phyloP scores from a whole-genome alignment of 1,140 invertebrate species.

The Trichogramma pretiosum region DNA sequence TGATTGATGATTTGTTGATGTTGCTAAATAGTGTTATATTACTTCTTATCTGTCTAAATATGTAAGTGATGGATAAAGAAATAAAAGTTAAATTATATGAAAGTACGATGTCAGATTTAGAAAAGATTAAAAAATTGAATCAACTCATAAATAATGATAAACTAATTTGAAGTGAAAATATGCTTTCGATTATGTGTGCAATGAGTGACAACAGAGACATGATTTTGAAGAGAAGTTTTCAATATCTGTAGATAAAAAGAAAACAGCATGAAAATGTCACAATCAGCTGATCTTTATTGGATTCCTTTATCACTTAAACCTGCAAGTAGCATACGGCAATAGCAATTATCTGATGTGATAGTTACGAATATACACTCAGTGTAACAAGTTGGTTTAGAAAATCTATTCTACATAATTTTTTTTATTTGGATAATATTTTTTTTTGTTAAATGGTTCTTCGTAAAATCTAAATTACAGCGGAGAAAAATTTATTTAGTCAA shows the following conservation, averaged over 20 bases:
- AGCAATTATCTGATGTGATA: no score
- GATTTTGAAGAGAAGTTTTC: not conserved
- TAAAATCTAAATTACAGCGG: not conserved
- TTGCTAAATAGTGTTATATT: no score
- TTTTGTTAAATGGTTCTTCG: not conserved
- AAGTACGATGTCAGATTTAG: not conserved
- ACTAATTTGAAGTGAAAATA: slow-evolving; percentile 8
- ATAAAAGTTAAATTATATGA: no score
- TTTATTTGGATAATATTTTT: no score
- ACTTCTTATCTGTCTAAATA: no score
- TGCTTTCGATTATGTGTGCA: not conserved
- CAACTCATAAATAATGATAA: slow-evolving; percentile 1
- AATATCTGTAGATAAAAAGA: not conserved
- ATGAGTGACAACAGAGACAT: not conserved
- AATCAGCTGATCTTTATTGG: slow-evolving; percentile 20
- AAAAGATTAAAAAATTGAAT: slow-evolving; percentile 9
- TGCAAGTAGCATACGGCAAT: no score
- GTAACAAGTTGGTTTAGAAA: no score
- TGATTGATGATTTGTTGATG: no score
- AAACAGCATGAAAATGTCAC: slow-evolving; percentile 18
- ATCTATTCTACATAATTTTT: no score
- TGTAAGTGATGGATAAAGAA: no score
- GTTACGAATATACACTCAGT: no score
- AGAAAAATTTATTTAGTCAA: slow-evolving; percentile 12
- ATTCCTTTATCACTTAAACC: no score